Evolutionary conservation across 1,140 invertebrate genomes (phyloP).

Genomic region (Pemphigus obesinymphae): DNA sequence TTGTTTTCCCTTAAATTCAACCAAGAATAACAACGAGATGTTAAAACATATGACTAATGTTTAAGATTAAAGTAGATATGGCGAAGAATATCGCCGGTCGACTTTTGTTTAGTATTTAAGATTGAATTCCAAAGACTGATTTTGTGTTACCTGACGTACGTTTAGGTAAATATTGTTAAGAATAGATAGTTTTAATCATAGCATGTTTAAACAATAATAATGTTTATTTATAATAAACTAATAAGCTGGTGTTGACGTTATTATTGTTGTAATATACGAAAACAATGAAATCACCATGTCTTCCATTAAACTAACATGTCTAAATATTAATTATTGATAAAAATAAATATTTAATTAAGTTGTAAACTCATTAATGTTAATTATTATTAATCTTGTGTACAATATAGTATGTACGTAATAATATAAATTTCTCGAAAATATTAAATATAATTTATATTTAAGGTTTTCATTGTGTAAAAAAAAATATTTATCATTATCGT

Average conservation of each 20-base stretch:
- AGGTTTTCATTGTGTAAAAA: not conserved
- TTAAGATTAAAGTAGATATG: not conserved
- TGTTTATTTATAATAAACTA: no score
- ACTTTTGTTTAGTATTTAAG: not conserved
- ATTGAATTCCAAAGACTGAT: slow-evolving; percentile 13
- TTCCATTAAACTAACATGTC: slow-evolving; percentile 18
- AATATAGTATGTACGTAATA: no score
- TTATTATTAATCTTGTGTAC: not conserved
- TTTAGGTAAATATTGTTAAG: no score
- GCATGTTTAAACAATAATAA: no score
- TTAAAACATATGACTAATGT: slow-evolving; percentile 32
- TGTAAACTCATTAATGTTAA: not conserved
- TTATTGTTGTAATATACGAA: not conserved
- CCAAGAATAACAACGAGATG: slow-evolving; percentile 21
- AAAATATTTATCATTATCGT: not conserved
- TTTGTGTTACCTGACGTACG: not conserved
- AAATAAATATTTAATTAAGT: not conserved
- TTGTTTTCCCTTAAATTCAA: not conserved
- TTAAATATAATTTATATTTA: not conserved
- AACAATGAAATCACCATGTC: slow-evolving; percentile 35
- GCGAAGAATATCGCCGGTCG: no score
- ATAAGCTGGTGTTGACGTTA: not conserved
- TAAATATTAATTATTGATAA: not conserved
- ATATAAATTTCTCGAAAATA: no score
- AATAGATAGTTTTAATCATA: no score